Percentiles rank a stretch among this genome's conserved stretches.
phyloP scores from a whole-genome alignment of 1,140 invertebrate species.

The Macrocentrus cingulum region DNA sequence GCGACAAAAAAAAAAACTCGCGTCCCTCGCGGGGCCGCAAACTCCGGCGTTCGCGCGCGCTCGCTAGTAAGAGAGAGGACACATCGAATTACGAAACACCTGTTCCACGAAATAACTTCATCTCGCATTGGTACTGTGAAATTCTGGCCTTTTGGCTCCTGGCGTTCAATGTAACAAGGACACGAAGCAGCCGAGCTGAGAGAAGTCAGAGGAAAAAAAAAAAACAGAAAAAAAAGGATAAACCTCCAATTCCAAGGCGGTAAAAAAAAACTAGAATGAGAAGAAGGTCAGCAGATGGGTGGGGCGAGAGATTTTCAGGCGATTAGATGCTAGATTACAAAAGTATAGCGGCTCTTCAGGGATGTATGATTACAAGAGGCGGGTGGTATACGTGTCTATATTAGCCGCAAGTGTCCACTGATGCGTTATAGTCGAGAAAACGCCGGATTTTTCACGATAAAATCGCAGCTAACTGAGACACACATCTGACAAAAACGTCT shows the following conservation, averaged over 20 bases:
- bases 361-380: constrained; percentile 18
- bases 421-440: constrained; percentile 7
- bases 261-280: background rate
- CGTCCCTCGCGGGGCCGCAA: no score
- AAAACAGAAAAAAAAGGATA: background rate
- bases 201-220: background rate
- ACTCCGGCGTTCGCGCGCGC: no score
- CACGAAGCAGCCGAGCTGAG: no score
- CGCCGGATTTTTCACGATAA: background rate
- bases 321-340: constrained; percentile 23
- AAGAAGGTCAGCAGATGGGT: constrained; percentile 11
- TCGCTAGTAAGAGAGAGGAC: constrained; percentile 6
- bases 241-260: no score
- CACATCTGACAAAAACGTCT: constrained; percentile 12
- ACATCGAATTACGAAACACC: constrained; percentile 43
- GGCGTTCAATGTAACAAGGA: constrained; percentile 2
- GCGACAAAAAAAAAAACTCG: constrained; percentile 7
- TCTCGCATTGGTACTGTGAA: constrained; percentile 30
- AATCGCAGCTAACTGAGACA: background rate
- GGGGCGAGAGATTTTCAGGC: constrained; percentile 10
- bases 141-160: constrained; percentile 6
- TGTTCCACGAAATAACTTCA: constrained; percentile 41
- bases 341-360: constrained; percentile 14
- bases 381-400: constrained; percentile 17
- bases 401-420: constrained; percentile 10